Evolutionary conservation across 2,113 vertebrate species (phyloP), one percentile per base, ranked within the genome.

Genomic region (Tautogolabrus adspersus): DNA sequence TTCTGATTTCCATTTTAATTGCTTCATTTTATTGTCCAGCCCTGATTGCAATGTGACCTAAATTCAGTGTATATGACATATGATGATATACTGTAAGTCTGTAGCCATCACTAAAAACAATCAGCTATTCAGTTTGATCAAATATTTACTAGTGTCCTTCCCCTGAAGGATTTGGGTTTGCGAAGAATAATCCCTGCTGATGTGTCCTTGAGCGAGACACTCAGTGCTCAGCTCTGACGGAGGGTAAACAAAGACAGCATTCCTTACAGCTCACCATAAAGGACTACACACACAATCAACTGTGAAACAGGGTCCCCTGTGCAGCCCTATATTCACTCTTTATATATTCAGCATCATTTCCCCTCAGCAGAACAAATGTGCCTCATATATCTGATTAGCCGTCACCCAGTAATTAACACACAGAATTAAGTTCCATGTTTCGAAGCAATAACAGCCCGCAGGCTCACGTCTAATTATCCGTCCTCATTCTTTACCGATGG

Each of bases 401-500:
- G 23, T 58, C 72, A 66, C 30, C 19, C 54, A 60, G 69, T 78
- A 87, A 85, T 84, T 83, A 87, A 66, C 64, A 63, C 73, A 86
- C 68, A 81, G 70, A 88, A 86, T 88, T 42, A 87, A 80, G 70
- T 68, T 62, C 38, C 19, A 34, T 18, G 26, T 79, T 79, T 75
- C 19, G 63, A 57, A 38, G 63, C 47, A 64, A 21, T 63, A 78
- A 62, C 12, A 8, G 38, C 63, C 21, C 6, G 13, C 40, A 66
- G 57, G 65, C 52, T 75, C 47, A 15, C 49, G 38, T 76, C 66
- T 79, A 77, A 91, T 87, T 77, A 91, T 16, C 21, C 40, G 30
- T 42, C 60, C 62, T 68, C 46, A 18, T 66, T 83, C 42, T 44
- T 80, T 95, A 97, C 96, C 97, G 94, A 97, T 96, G 69, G 95